Base-by-base conservation (phyloP, 2,797 vertebrate genomes). In the Tiaroga cobitis region DNA sequence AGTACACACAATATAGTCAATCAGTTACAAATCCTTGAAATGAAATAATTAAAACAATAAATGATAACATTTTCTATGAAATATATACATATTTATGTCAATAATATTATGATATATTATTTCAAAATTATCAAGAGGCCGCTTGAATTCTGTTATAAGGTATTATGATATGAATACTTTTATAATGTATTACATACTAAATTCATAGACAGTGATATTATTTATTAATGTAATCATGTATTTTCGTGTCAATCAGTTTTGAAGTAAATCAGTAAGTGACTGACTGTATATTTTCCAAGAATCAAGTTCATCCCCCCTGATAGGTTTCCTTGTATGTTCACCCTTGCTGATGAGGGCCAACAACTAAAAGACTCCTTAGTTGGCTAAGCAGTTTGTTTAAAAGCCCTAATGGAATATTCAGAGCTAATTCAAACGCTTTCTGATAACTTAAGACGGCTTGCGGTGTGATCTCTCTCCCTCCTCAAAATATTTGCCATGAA, bases 401-500 rank as follows among this genome's bases (percentile, higher is more conserved):
- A 90, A 68, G 70, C 79, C 69, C 88, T 87, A 86, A 87, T 76
- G 77, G 85, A 88, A 80, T 77, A 88, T 86, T 90, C 83, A 82
- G 67, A 86, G 82, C 88, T 86, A 88, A 87, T 88, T 89, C 85
- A 83, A 80, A 87, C 16, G 81, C 87, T 82, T 70, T 80, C 83
- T 87, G 81, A 86, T 87, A 82, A 78, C 80, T 81, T 80, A 65
- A 79, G 85, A 82, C 56, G 86, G 85, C 86, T 90, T 83, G 84
- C 69, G 70, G 77, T 85, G 79, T 73, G 85, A 89, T 89, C 85
- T 87, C 76, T 54, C 88, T 88, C 84, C 85, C 86, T 88, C 85
- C 86, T 90, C 83, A 88, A 89, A 90, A 90, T 89, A 90, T 88
- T 90, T 90, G 88, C 90, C 81, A 84, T 88, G 84, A 90, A 90